Evolutionary conservation across 2,797 vertebrate species (phyloP), one percentile per base, ranked within the genome.

Genomic region (Oceanodroma leucorhoa): DNA sequence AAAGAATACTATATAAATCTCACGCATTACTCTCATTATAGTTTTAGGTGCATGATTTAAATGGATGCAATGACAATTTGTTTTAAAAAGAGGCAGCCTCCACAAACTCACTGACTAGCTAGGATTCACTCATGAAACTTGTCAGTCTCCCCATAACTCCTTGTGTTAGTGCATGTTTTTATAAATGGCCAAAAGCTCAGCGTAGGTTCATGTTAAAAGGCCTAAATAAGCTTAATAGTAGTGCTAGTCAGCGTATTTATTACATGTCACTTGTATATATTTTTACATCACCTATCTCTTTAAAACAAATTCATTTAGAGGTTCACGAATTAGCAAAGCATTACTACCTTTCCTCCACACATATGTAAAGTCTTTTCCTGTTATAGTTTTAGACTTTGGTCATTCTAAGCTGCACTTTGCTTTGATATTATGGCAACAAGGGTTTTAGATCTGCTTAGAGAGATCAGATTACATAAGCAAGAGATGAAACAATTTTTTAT

Each of bases 271-370:
- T 36, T 58, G 5, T 15, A 27, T 71, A 14, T 41, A 29, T 62
- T 81, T 80, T 64, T 53, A 26, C 5, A 71, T 34, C 11, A 54
- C 6, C 4, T 55, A 5, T 46, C 22, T 41, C 34, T 62, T 66
- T 45, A 53, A 81, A 84, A 69, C 1, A 78, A 86, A 29, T 45
- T 58, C 2, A 30, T 41, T 71, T 75, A n/a, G 57, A 69, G 2
- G 1, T 61, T 86, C 20, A 3, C 0, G 0, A 78, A n/a, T 5
- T 36, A 41, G 10, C 10, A 88, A 26, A 75, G 3, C 9, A 40
- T 66, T 94, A 3, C 19, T 78, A 9, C 23, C 2, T 71, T 90
- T 64, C 30, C 4, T 86, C 10, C 32, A 46, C 6, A 77, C 2
- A 4, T 21, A 24, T 5, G 3, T 21, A 61, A 45, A 51, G 3